Evolutionary conservation across 2,888 invertebrate species (phyloP), one percentile per base, ranked within the genome.

Genomic region (Drosophila anceps): DNA sequence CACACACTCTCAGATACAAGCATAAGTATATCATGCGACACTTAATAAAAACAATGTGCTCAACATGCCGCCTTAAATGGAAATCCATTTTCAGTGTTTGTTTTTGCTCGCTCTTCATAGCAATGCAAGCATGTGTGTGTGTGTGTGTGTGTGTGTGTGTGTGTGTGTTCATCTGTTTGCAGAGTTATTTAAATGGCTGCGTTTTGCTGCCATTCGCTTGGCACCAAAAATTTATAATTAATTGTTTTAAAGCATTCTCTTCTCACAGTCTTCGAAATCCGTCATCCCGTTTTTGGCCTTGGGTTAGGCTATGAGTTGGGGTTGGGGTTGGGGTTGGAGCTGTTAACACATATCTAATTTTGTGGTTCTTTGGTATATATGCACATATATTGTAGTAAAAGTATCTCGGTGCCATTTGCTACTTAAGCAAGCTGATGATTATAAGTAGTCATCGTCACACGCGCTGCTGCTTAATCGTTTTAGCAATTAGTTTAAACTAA

Each of bases 11-110:
- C 44, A 57, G 24, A 61, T n/a, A 60, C 55, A 60, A 24, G 44
- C 62, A 50, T 44, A 61, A 59, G 57, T 64, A 57, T 60, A 76
- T 90, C 85, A 90, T 91, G 91, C 89, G 88, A 91, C 91, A 92
- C 91, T 91, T 91, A 89, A 92, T 91, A 91, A 91, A 92, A 92
- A 91, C 91, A 91, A 92, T 91, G 91, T 87, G 84, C 87, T 84
- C 90, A 87, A 88, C 86, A 87, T 90, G 90, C 84, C 89, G 90
- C 89, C 90, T 88, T 87, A 87, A 87, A 87, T 87, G 87, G 87
- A 87, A 90, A 87, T 87, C 90, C 90, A 83, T 90, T 87, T 84
- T 81, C 76, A 77, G 69, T 73, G 73, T 76, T 86, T 81, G 73
- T 79, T 89, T 87, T 75, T 79, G 73, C 67, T 75, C 59, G 71